Conservation (phyloP, 2,888 invertebrate species). For the Argyresthia goedartella region DNA sequence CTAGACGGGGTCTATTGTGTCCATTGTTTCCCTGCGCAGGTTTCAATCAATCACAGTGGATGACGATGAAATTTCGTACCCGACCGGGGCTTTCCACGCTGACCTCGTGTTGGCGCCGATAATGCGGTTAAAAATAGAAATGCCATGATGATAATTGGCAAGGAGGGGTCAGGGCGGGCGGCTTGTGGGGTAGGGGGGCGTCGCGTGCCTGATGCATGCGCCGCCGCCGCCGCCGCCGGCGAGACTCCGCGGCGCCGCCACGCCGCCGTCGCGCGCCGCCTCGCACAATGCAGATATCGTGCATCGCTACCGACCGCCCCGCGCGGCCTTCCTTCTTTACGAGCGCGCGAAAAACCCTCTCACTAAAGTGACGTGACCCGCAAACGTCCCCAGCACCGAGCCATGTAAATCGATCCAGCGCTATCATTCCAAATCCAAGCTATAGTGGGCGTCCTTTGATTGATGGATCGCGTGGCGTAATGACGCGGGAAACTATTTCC, state of each 20-base stretch:
- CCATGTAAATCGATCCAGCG: constrained; percentile 25
- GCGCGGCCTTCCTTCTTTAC: constrained; percentile 32
- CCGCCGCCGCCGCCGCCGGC: constrained; percentile 58
- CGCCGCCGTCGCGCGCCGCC: too few relatives aligned
- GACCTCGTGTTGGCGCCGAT: constrained; percentile 18
- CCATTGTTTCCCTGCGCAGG: neutral
- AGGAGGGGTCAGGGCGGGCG: constrained; percentile 17
- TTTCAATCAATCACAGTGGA: neutral
- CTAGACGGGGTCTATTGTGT: neutral
- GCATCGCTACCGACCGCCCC: constrained; percentile 27
- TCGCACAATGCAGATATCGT: constrained; percentile 66
- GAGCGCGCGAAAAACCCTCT: constrained; percentile 25
- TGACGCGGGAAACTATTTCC: constrained; percentile 68
- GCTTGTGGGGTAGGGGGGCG: constrained; percentile 22
- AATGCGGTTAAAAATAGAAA: constrained; percentile 40
- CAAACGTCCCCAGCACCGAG: neutral
- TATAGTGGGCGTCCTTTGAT: constrained; percentile 34
- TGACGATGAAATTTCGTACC: constrained; percentile 1
- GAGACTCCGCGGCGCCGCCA: constrained; percentile 64
- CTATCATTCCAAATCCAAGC: constrained; percentile 28
- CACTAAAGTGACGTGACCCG: neutral
- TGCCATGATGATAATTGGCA: constrained; percentile 48
- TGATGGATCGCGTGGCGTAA: constrained; percentile 62
- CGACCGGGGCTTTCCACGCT: constrained; percentile 1
- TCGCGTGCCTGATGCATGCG: constrained; percentile 68